These are phyloP conservation scores for Psylliodes chrysocephalus DNA, from an alignment of 2,888 invertebrate species.

Conservation along the genomic window DNA sequence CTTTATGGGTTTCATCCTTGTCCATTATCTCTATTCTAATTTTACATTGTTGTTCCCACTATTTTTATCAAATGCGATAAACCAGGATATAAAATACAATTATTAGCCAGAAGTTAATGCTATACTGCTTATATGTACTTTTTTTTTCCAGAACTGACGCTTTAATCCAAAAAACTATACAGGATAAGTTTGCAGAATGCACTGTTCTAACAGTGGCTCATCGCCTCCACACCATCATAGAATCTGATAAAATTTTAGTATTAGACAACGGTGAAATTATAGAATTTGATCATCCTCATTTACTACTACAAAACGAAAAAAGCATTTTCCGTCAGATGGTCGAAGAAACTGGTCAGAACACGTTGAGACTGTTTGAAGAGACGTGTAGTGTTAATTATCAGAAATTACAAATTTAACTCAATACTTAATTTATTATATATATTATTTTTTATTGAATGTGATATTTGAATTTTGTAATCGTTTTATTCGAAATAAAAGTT, in stretches of 20 bases:
- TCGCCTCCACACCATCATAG: conserved; percentile 87
- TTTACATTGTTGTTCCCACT: no score
- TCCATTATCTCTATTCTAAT: no score
- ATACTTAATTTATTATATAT: no score
- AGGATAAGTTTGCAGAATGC: conserved; percentile 80
- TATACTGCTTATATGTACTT: background rate
- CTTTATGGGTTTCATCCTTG: no score
- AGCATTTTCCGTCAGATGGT: conserved; percentile 74
- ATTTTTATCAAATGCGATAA: no score
- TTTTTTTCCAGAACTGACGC: conserved; percentile 71
- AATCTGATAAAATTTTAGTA: conserved; percentile 83
- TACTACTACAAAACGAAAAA: conserved; percentile 69
- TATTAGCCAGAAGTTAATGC: no score
- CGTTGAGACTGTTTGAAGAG: background rate
- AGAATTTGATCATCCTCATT: conserved; percentile 81
- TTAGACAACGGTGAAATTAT: conserved; percentile 80
- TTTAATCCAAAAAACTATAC: conserved; percentile 84
- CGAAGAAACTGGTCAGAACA: conserved; percentile 55
- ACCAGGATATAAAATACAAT: no score
- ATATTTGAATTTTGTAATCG: no score
- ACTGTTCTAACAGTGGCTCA: conserved; percentile 93
- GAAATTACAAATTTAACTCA: background rate
- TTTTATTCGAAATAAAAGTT: no score
- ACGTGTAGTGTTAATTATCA: conserved; percentile 8
- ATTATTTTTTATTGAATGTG: no score